These are phyloP conservation scores for Styela clava DNA, from an alignment of 23 tunicate species.

Conservation along the genomic window DNA sequence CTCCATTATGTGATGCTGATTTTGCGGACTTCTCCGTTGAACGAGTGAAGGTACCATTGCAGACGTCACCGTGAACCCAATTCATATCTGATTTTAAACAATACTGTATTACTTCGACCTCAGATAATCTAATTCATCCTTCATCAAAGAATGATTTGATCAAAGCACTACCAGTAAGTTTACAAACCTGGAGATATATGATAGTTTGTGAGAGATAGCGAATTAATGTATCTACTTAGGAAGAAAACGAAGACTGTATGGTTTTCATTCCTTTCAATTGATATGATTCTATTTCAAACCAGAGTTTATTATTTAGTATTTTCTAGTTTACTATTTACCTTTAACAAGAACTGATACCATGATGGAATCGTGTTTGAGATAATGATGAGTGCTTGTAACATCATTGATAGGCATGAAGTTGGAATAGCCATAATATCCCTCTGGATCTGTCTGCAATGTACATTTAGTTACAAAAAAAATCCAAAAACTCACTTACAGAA, in stretches of 20 bases:
- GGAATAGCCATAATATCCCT: constrained; percentile 46
- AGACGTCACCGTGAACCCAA: constrained; percentile 26
- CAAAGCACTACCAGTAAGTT: no score
- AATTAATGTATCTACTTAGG: no score
- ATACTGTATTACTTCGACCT: no score
- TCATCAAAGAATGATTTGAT: no score
- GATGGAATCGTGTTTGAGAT: constrained; percentile 60
- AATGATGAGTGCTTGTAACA: constrained; percentile 44
- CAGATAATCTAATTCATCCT: no score
- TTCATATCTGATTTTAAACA: constrained; percentile 32
- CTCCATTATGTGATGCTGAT: not conserved
- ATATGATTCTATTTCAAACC: no score
- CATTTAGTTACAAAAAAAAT: not conserved
- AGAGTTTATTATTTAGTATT: no score
- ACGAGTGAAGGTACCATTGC: constrained; percentile 3
- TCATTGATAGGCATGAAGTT: constrained; percentile 64
- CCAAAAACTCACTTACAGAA: not conserved
- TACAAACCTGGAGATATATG: no score
- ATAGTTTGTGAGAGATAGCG: no score
- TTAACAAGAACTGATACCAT: constrained; percentile 56
- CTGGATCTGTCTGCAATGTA: constrained; percentile 9
- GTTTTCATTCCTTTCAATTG: no score
- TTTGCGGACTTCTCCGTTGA: not conserved
- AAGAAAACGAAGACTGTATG: no score
- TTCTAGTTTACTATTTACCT: no score